Base-by-base conservation (phyloP, 2,888 invertebrate genomes). In the Hyles lineata region DNA sequence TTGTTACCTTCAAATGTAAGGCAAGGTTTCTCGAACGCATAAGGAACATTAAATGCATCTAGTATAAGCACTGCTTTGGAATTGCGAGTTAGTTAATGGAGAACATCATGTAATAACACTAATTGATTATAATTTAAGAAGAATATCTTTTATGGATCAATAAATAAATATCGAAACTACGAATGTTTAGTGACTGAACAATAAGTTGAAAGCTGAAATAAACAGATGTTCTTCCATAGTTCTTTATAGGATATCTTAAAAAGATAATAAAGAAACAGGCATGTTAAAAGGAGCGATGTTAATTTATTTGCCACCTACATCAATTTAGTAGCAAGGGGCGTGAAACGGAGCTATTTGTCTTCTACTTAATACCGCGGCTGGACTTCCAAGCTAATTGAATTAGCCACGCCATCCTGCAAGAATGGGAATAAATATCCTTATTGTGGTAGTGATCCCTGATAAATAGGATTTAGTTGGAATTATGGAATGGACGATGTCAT, bases 281-380 rank as follows among this genome's bases (percentile, higher is more conserved):
- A 17, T 50, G 58, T 67, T 72, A 59, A 67, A 72, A 70, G 21
- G 25, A 62, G 23, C 61, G 32, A 73, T 70, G 25, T 19, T 73
- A 70, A 73, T 73, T 58, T 70, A 70, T 70, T 72, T 43, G 55
- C 67, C 72, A 72, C 58, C 67, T 72, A 67, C 63, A 35, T 19
- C 58, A 72, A 63, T 63, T 63, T 58, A 72, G 55, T 55, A 55
- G 63, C 58, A 80, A 75, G 82, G 85, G 89, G 91, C 93, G 90
- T 92, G 92, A 88, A 90, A 85, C 82, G 76, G 77, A 79, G 83
- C 89, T 82, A 90, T 93, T 92, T 90, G 87, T 93, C 92, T 92
- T 90, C 81, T 82, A 82, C 82, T 85, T 90, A 89, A 91, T 89
- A 90, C 85, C 84, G 80, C 84, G 82, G 82, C 82, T 85, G 83